Evolutionary conservation across 2,797 vertebrate genomes (phyloP).

Genomic region (Petrocephalus schoutedeni): DNA sequence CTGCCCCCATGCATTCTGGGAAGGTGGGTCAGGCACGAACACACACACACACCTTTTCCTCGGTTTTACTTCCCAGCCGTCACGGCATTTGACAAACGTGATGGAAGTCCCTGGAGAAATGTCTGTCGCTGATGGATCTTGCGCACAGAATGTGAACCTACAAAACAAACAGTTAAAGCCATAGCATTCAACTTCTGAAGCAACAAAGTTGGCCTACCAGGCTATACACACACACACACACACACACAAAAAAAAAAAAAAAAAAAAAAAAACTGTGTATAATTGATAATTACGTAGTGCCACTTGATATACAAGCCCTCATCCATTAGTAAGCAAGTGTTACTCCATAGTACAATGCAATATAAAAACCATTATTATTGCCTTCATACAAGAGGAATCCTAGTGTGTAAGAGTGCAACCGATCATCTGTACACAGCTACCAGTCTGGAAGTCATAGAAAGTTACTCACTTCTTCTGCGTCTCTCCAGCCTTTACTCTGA

Average conservation of each 20-base stretch:
- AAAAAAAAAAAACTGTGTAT: not conserved
- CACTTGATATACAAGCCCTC: not conserved
- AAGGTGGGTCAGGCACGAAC: not conserved
- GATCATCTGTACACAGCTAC: not conserved
- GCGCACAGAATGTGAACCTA: constrained; percentile 81
- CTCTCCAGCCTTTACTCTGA: constrained; percentile 88
- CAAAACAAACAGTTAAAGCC: not conserved
- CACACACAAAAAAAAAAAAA: no score
- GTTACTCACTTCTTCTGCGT: constrained; percentile 81
- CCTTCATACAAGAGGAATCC: not conserved
- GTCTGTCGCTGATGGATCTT: constrained; percentile 62
- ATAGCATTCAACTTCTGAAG: constrained; percentile 2
- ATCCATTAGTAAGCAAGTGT: not conserved
- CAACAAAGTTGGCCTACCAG: not conserved
- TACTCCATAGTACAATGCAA: not conserved
- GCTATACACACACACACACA: not conserved
- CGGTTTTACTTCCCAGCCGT: constrained; percentile 79
- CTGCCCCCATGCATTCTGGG: not conserved
- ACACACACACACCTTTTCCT: constrained; percentile 65
- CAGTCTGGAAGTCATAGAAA: not conserved
- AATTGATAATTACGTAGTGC: no score
- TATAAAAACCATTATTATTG: not conserved
- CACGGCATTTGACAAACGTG: constrained; percentile 76
- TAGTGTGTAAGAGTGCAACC: not conserved
- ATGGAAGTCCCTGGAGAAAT: constrained; percentile 77